Evolutionary conservation across 92 coral and sea anemone species (phyloP).

Genomic region (Heteractis magnifica): DNA sequence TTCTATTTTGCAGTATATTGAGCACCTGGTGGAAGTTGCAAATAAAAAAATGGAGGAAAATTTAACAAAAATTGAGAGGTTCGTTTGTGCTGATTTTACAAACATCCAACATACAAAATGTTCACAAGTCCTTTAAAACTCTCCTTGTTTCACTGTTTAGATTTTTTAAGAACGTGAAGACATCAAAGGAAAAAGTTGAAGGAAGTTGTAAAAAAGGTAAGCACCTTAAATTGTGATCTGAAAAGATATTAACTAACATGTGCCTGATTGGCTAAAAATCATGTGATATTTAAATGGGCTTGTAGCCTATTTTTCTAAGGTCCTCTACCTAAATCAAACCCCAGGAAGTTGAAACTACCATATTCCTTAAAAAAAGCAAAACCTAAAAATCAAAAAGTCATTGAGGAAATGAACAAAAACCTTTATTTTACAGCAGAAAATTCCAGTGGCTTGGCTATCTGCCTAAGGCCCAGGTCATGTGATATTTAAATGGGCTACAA

Average conservation of each 20-base stretch:
- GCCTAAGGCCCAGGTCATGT: too few relatives aligned
- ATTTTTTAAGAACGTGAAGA: neutral
- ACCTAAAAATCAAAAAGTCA: too few relatives aligned
- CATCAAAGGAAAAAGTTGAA: neutral
- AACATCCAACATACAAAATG: too few relatives aligned
- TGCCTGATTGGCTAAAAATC: neutral
- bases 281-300: neutral
- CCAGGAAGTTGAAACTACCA: too few relatives aligned
- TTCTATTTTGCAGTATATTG: slow-evolving; percentile 43
- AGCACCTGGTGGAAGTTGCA: slow-evolving; percentile 57
- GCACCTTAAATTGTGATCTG: neutral
- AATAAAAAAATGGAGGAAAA: slow-evolving; percentile 70
- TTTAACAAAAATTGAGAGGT: slow-evolving; percentile 63
- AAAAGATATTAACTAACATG: neutral
- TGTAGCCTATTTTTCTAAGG: too few relatives aligned
- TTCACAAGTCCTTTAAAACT: too few relatives aligned
- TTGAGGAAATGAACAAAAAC: too few relatives aligned
- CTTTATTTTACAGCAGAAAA: too few relatives aligned
- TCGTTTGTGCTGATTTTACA: neutral
- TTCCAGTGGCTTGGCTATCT: too few relatives aligned
- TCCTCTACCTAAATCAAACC: too few relatives aligned
- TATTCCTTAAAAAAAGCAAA: too few relatives aligned
- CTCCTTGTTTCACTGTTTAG: neutral
- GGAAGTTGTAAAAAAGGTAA: neutral
- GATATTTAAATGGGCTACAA: too few relatives aligned